phyloP scores from a whole-genome alignment of 2,113 vertebrate genomes.

The Xenopus borealis region DNA sequence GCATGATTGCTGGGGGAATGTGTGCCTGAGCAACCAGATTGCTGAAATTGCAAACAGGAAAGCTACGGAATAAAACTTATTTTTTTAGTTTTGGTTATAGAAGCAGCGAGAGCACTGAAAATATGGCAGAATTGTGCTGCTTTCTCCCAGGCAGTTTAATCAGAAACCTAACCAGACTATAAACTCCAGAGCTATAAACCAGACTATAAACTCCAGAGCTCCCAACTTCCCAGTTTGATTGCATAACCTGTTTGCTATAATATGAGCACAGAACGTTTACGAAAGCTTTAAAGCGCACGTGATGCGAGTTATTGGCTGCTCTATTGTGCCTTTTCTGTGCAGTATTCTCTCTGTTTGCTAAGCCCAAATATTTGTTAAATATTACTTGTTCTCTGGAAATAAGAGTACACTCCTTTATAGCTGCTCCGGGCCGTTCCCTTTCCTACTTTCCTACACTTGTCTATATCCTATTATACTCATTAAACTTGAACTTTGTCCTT shows the following conservation, averaged over 20 bases:
- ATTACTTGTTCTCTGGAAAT: slow-evolving; percentile 33
- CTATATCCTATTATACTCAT: not conserved
- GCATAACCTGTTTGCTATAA: slow-evolving; percentile 39
- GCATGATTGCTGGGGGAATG: too few relatives aligned
- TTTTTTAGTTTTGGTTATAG: too few relatives aligned
- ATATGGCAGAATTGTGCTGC: too few relatives aligned
- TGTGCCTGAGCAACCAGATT: too few relatives aligned
- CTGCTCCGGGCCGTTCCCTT: not conserved
- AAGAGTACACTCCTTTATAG: slow-evolving; percentile 12
- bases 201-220: slow-evolving; percentile 5
- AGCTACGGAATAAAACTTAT: too few relatives aligned
- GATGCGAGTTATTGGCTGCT: slow-evolving; percentile 23
- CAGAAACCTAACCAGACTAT: too few relatives aligned
- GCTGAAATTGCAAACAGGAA: too few relatives aligned
- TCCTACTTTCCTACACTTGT: not conserved
- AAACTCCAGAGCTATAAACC: slow-evolving; percentile 5
- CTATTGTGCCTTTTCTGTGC: slow-evolving; percentile 27
- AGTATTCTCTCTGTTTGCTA: slow-evolving; percentile 29
- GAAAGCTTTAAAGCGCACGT: slow-evolving; percentile 19
- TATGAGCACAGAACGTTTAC: slow-evolving; percentile 18
- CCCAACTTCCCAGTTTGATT: slow-evolving; percentile 28
- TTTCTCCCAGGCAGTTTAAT: too few relatives aligned
- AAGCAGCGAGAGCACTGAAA: too few relatives aligned
- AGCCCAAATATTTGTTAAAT: slow-evolving; percentile 44
- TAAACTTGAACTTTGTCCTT: not conserved